Evolutionary conservation across 2,797 vertebrate species (phyloP).

Genomic region (Cossypha heuglini): DNA sequence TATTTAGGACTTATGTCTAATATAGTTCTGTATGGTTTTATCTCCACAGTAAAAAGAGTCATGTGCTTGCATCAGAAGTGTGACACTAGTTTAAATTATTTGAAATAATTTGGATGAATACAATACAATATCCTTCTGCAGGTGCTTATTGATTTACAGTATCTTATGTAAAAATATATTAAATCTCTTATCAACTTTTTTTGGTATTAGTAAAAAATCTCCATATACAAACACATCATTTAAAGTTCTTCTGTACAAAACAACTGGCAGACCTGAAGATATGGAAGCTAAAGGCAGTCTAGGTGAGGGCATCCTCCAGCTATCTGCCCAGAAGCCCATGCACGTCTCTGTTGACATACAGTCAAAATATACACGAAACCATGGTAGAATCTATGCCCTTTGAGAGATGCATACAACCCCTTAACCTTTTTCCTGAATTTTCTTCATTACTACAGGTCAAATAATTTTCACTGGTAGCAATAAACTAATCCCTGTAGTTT

Average conservation of each 20-base stretch:
- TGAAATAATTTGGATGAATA: neutral
- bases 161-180: neutral
- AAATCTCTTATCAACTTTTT: neutral
- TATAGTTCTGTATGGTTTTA: neutral
- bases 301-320: neutral
- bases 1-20: neutral
- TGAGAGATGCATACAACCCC: neutral
- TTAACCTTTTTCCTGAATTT: neutral
- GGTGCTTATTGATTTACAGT: neutral
- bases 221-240: neutral
- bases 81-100: neutral
- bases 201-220: neutral
- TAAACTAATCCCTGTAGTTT: neutral
- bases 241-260: neutral
- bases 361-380: neutral
- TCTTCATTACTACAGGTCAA: neutral
- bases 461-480: neutral
- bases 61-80: neutral
- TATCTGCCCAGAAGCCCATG: neutral
- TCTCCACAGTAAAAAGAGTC: neutral
- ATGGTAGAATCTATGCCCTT: accelerated
- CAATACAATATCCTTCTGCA: neutral
- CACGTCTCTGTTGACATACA: neutral
- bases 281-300: neutral
- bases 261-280: neutral